Percentiles rank a stretch among this genome's conserved stretches.
Evolutionary conservation across 2,113 vertebrate genomes (phyloP).

Genomic region (Capra hircus): DNA sequence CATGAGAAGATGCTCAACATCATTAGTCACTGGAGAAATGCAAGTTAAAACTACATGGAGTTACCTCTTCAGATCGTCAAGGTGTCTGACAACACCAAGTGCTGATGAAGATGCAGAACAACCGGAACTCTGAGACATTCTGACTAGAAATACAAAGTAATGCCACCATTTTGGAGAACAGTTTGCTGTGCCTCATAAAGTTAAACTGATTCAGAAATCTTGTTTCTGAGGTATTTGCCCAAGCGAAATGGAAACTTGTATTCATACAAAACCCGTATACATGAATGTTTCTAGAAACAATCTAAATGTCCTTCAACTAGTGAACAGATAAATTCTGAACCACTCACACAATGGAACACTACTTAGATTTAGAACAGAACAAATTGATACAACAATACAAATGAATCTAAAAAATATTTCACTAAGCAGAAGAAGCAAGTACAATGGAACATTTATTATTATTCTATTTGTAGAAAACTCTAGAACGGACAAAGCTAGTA

Average conservation of each 20-base stretch:
- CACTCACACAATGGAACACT: background rate
- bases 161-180: background rate
- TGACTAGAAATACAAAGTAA: background rate
- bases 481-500: background rate
- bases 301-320: background rate
- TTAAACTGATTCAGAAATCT: background rate
- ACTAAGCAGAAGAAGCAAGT: background rate
- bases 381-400: background rate
- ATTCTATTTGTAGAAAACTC: background rate
- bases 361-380: background rate
- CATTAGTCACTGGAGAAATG: background rate
- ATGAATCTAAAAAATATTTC: background rate
- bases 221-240: background rate
- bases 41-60: background rate
- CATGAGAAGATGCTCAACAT: background rate
- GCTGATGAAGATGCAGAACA: background rate
- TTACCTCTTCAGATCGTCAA: background rate
- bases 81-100: background rate
- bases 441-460: background rate
- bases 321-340: background rate
- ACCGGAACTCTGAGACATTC: background rate
- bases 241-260: background rate
- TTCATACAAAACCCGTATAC: background rate
- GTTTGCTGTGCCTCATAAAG: background rate
- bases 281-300: background rate